Evolutionary conservation across 1,140 invertebrate genomes (phyloP), one percentile per base, ranked within the genome.

Genomic region (Notospermus geniculatus): DNA sequence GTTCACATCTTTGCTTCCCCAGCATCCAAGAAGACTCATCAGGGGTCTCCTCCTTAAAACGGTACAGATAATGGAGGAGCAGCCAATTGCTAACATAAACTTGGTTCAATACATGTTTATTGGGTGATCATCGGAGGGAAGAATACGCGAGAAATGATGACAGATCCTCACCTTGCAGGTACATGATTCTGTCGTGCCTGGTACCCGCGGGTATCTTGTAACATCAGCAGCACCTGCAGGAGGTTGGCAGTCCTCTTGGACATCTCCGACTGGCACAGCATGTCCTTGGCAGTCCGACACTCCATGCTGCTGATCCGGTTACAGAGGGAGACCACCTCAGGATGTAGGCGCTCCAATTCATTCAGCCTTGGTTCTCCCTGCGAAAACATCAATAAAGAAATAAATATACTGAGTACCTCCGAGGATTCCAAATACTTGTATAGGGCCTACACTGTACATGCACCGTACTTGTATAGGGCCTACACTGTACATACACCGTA

Each of bases 221-320:
- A 67, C 4, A 81, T 68, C 1, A 85, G 68, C n/a, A 88, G 71
- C 63, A 80, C 84, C 62, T 81, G 73, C 25, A 85, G 74, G 5
- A 87, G 71, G 66, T 85, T 83, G 4, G 85, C 77, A 25, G 83
- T 82, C 57, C 84, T 81, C 65, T 87, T 86, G 0, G 87, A 84
- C 76, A 88, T 88, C 80, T 88, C 86, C 1, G 85, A 84, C 75
- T 87, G 86, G 70, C 86, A 88, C 30, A 88, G 76, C 81, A 83
- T 85, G 72, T 87, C 87, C 69, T 86, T 87, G 23, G 87, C 83
- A 28, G 85, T 86, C 28, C 79, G 79, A 69, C 87, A 87, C 0
- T 85, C 85, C 32, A 90, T 80, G 23, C 83, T 80, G 63, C 83
- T 83, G 4, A 90, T 86, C 54, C 87, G 83, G 0, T 80, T 80